phyloP scores from a whole-genome alignment of 2,888 invertebrate species.

The Charanyca ferruginea region DNA sequence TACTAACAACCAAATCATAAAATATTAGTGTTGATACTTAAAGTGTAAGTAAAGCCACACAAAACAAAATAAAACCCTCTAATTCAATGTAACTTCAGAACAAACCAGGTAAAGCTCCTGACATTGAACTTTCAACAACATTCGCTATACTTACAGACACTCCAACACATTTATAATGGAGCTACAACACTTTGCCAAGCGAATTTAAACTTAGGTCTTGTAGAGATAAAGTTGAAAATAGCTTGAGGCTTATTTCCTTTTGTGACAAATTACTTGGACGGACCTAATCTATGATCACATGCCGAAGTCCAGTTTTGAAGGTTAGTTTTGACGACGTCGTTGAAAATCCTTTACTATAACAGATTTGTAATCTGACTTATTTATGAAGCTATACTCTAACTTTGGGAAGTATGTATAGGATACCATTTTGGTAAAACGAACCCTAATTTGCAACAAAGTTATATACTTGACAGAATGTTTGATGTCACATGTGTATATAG shows the following conservation, averaged over 20 bases:
- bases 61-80: constrained; percentile 50
- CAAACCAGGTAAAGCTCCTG: constrained; percentile 54
- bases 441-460: neutral
- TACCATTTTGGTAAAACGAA: neutral
- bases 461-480: neutral
- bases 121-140: constrained; percentile 61
- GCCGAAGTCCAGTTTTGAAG: constrained; percentile 33
- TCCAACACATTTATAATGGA: constrained; percentile 33
- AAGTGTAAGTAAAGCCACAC: constrained; percentile 19
- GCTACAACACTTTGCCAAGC: neutral
- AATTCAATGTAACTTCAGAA: constrained; percentile 44
- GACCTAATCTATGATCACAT: constrained; percentile 31
- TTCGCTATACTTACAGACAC: constrained; percentile 21
- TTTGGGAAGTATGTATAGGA: neutral
- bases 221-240: neutral
- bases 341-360: constrained; percentile 14
- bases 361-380: constrained; percentile 11
- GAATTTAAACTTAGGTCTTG: neutral
- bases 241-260: neutral
- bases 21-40: constrained; percentile 15
- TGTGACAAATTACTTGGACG: constrained; percentile 23
- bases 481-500: too few relatives aligned
- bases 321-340: constrained; percentile 38
- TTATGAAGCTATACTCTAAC: constrained; percentile 1
- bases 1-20: constrained; percentile 11